phyloP scores from a whole-genome alignment of 2,888 invertebrate genomes.

The Torymus texanus region DNA sequence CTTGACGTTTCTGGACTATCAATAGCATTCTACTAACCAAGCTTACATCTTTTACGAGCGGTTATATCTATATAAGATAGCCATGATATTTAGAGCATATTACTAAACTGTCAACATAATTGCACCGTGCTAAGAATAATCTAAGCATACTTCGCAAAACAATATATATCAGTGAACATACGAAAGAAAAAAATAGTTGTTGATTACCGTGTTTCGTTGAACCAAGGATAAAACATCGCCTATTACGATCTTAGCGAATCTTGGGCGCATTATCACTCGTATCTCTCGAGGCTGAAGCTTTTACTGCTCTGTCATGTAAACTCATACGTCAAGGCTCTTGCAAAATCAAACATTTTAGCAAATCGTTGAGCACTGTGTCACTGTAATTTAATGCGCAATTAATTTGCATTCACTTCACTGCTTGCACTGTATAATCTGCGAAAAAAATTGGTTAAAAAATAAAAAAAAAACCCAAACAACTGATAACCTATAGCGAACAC shows the following conservation, averaged over 20 bases:
- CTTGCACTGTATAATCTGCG: too few species aligned
- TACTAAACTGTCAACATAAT: too few species aligned
- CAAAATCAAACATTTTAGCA: too few species aligned
- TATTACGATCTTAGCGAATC: constrained; percentile 30
- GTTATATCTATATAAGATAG: constrained; percentile 13
- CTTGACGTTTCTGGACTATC: too few species aligned
- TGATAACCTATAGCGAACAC: neutral
- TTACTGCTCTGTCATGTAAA: constrained; percentile 28
- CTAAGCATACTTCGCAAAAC: too few species aligned
- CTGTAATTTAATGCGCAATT: neutral
- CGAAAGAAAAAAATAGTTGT: neutral
- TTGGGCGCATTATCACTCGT: constrained; percentile 32
- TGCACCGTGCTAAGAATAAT: too few species aligned
- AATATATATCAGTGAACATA: neutral
- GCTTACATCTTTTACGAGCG: too few species aligned
- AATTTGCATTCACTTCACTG: too few species aligned
- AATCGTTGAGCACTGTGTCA: neutral
- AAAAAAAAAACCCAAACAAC: neutral
- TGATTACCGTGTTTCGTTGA: constrained; percentile 38
- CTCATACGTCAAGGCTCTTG: neutral
- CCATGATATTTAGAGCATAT: constrained; percentile 40
- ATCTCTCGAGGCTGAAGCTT: constrained; percentile 26
- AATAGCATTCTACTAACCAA: too few species aligned
- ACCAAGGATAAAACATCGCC: constrained; percentile 25
- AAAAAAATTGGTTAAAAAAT: too few species aligned